Conservation (phyloP, 1,140 invertebrate genomes). For the Charaxes varanes region DNA sequence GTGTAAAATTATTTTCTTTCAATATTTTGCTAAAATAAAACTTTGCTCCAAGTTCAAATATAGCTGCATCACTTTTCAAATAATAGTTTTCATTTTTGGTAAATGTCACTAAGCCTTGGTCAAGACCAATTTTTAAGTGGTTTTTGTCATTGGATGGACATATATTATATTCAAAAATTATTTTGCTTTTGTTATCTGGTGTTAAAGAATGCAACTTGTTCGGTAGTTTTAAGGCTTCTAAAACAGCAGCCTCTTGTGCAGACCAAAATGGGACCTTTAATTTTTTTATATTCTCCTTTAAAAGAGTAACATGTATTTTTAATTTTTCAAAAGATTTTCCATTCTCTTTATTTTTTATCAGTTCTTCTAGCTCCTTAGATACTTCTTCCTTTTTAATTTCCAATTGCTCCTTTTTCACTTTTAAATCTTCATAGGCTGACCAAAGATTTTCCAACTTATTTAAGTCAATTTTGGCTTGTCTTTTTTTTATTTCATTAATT, state of each 20-base stretch:
- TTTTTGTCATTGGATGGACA: constrained; percentile 42
- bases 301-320: constrained; percentile 67
- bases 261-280: constrained; percentile 75
- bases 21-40: constrained; percentile 72
- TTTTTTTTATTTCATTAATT: constrained; percentile 36
- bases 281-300: constrained; percentile 77
- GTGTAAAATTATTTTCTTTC: constrained; percentile 63
- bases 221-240: constrained; percentile 77
- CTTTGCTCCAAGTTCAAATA: constrained; percentile 78
- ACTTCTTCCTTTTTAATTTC: constrained; percentile 53
- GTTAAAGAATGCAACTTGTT: constrained; percentile 79
- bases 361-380: constrained; percentile 35
- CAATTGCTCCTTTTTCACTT: constrained; percentile 59
- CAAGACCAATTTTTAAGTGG: constrained; percentile 76
- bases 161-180: constrained; percentile 64
- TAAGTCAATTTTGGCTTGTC: constrained; percentile 40
- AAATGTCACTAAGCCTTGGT: constrained; percentile 75
- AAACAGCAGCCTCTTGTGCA: constrained; percentile 76
- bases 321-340: constrained; percentile 68
- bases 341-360: constrained; percentile 43
- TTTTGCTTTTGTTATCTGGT: constrained; percentile 55
- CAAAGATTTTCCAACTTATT: constrained; percentile 47
- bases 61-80: constrained; percentile 76
- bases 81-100: constrained; percentile 77
- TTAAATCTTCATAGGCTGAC: constrained; percentile 50